Evolutionary conservation across 1,140 invertebrate species (phyloP).

Genomic region (Paramacrobiotus metropolitanus): DNA sequence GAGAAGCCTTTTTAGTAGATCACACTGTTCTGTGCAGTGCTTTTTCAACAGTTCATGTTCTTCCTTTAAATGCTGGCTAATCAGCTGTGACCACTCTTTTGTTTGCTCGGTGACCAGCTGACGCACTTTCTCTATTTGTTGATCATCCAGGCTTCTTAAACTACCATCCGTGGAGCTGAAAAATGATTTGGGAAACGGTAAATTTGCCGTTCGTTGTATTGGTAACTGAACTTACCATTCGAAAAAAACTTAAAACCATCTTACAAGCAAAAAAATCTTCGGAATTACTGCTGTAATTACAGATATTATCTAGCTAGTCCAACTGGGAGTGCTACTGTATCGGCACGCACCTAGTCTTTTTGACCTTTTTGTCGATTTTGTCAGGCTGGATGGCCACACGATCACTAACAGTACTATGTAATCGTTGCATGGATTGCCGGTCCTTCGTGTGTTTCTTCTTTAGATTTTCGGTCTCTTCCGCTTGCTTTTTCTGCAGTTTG

Average conservation of each 20-base stretch:
- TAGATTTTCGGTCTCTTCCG: constrained; percentile 75
- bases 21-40: constrained; percentile 59
- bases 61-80: constrained; percentile 62
- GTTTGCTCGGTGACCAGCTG: constrained; percentile 65
- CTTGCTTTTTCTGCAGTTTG: constrained; percentile 83
- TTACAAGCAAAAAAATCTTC: constrained; percentile 1
- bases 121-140: constrained; percentile 6
- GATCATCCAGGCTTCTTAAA: not conserved
- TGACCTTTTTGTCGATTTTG: not conserved
- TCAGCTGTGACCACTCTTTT: constrained; percentile 72
- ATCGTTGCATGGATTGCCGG: constrained; percentile 68
- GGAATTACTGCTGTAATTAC: too few species aligned
- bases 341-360: not conserved
- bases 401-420: constrained; percentile 17
- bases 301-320: too few species aligned
- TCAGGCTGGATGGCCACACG: not conserved
- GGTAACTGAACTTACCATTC: too few species aligned
- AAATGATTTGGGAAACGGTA: too few species aligned
- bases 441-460: constrained; percentile 85
- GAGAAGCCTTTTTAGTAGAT: constrained; percentile 61
- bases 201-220: too few species aligned
- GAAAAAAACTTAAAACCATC: too few species aligned
- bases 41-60: constrained; percentile 61
- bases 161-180: constrained; percentile 13
- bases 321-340: too few species aligned